Base-by-base conservation (phyloP, 2,888 invertebrate species). In the Latrodectus elegans region DNA sequence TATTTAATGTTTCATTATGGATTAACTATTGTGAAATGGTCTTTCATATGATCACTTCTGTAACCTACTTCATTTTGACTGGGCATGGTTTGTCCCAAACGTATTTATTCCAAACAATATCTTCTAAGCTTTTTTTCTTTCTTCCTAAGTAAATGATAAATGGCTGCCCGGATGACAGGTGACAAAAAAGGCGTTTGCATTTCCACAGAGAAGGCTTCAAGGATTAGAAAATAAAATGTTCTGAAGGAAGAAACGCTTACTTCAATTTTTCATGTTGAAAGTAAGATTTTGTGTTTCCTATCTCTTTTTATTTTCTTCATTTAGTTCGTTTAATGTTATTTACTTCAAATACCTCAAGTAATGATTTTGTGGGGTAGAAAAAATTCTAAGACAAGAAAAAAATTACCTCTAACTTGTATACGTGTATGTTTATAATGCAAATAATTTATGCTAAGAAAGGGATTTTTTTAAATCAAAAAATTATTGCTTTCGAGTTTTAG, bases 171-270 rank as follows among this genome's bases (percentile, higher is more conserved):
- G 52, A 55, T 87, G 81, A 87, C 86, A 87, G 72, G 81, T 81
- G 86, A 87, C 86, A 87, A 81, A 81, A 81, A 81, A 81, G 81
- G 86, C 81, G 81, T 87, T 87, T 72, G 67, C 52, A 26, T 75
- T 81, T 76, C 81, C 86, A 87, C 86, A 72, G 26, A 81, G 72
- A 67, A 68, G 67, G 70, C 49, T 26, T 10, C 22, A 17, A 38
- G 72, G 22, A 51, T 38, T n/a, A 60, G 55, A 73, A 65, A 80
- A 60, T 65, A 26, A 60, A n/a, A 60, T 15, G 60, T 15, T 12
- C 60, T 60, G 60, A 60, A 60, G 60, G 64, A 70, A 80, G 26
- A 80, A 72, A 51, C 71, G 71, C 72, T 80, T 72, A 80, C 65
- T 80, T 80, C 80, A 72, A 80, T 80, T 80, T 80, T 80, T 80